Evolutionary conservation across 2,113 vertebrate genomes (phyloP).

Genomic region (Periophthalmus modestus): DNA sequence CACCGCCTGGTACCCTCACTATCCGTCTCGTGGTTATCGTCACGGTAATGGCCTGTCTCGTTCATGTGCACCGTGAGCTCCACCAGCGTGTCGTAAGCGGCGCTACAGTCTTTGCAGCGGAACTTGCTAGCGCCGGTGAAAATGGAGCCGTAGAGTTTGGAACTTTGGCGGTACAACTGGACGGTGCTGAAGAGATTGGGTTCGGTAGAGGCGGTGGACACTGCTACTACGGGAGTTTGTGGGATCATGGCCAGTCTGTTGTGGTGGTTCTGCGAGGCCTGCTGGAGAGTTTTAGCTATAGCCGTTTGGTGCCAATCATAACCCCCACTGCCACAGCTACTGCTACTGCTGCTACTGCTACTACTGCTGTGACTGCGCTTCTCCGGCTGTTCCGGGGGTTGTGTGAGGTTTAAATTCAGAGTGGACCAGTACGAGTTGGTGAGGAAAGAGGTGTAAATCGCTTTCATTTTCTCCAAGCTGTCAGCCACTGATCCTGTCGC

Average conservation of each 20-base stretch:
- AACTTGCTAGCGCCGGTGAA: conserved; percentile 99
- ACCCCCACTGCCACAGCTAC: conserved; percentile 93
- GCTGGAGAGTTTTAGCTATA: conserved; percentile 94
- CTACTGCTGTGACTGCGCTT: conserved; percentile 89
- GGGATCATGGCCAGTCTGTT: conserved; percentile 56
- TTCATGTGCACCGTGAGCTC: conserved; percentile 99
- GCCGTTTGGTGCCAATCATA: conserved; percentile 99
- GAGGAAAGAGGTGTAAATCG: conserved; percentile 96
- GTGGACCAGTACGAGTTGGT: conserved; percentile 99
- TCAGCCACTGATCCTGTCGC: conserved; percentile 80
- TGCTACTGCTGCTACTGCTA: conserved; percentile 93
- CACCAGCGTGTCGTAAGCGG: conserved; percentile 95
- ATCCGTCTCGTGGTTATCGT: conserved; percentile 97
- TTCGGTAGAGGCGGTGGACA: conserved; percentile 68
- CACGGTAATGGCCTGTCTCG: conserved; percentile 95
- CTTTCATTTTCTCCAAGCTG: conserved; percentile 99
- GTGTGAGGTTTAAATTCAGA: conserved; percentile 89
- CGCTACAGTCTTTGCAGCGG: conserved; percentile 98
- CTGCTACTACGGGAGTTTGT: conserved; percentile 52
- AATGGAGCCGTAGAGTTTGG: conserved; percentile 97
- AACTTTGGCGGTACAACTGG: conserved; percentile 97
- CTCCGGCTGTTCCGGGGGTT: conserved; percentile 77
- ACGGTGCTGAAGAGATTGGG: conserved; percentile 98
- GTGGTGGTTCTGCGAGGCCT: conserved; percentile 89
- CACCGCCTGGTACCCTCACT: conserved; percentile 91